phyloP scores from a whole-genome alignment of 1,140 invertebrate genomes.

The Zaprionus davidi region DNA sequence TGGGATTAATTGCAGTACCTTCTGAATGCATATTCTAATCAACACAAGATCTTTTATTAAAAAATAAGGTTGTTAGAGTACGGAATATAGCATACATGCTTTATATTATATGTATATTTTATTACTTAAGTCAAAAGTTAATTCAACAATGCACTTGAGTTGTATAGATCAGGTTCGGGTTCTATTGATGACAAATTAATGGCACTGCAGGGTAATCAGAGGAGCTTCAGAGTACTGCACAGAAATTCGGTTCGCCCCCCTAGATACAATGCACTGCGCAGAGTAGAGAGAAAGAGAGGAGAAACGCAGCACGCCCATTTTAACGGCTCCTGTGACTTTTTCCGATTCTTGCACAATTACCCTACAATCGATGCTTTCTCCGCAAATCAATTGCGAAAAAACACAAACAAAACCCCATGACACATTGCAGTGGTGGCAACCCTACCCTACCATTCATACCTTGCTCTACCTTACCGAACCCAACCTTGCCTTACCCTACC shows the following conservation, averaged over 20 bases:
- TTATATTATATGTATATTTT: neutral
- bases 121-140: neutral
- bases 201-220: slow-evolving; percentile 23
- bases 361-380: slow-evolving; percentile 82
- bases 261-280: slow-evolving; percentile 9
- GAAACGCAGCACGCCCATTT: slow-evolving; percentile 48
- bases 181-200: slow-evolving; percentile 30
- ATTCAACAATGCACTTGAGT: neutral
- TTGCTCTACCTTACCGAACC: slow-evolving; percentile 56
- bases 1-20: no score
- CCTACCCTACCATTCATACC: slow-evolving; percentile 34
- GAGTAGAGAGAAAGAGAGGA: neutral
- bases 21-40: no score
- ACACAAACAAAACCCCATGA: slow-evolving; percentile 82
- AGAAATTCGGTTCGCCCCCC: neutral
- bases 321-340: slow-evolving; percentile 75
- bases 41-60: no score
- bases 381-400: slow-evolving; percentile 81
- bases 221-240: neutral
- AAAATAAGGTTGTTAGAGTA: no score
- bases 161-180: neutral
- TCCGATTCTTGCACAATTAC: slow-evolving; percentile 81
- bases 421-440: slow-evolving; percentile 64
- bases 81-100: neutral
- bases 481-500: slow-evolving; percentile 63